Percentiles rank a stretch among this genome's conserved stretches.
Evolutionary conservation across 2,113 vertebrate genomes (phyloP).

Genomic region (Amblyornis subalaris): DNA sequence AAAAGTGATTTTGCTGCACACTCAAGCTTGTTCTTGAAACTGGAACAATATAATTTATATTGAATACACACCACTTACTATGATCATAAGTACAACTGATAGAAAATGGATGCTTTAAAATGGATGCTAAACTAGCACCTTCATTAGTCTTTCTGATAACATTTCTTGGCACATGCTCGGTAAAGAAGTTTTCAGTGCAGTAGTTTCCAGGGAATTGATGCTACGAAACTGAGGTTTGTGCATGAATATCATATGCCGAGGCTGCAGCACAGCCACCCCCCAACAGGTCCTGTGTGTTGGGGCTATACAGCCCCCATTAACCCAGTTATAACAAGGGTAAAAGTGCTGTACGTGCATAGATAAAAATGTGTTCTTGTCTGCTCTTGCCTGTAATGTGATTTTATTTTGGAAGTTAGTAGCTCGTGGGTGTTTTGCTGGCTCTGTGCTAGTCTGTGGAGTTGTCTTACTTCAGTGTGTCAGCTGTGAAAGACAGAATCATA

Average conservation of each 20-base stretch:
- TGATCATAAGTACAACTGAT: neutral
- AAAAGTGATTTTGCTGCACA: neutral
- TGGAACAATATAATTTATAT: neutral
- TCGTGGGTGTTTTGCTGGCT: neutral
- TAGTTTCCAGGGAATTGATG: neutral
- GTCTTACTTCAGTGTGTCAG: neutral
- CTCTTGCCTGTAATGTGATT: neutral
- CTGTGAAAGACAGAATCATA: neutral
- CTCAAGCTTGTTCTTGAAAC: neutral
- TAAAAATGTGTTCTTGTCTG: neutral
- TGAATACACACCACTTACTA: neutral
- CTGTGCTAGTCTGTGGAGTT: neutral
- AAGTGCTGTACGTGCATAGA: neutral
- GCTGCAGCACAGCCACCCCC: neutral
- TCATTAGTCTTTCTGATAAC: neutral
- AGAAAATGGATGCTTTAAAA: neutral
- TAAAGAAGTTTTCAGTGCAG: neutral
- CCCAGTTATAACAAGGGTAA: neutral
- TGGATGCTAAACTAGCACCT: neutral
- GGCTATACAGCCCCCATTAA: neutral
- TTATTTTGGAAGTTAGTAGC: neutral
- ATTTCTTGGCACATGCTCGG: neutral
- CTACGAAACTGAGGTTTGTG: neutral
- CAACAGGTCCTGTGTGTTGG: neutral
- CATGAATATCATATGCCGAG: rapidly evolving